Conservation (phyloP, 2,797 vertebrate species). For the Rhinatrema bivittatum region DNA sequence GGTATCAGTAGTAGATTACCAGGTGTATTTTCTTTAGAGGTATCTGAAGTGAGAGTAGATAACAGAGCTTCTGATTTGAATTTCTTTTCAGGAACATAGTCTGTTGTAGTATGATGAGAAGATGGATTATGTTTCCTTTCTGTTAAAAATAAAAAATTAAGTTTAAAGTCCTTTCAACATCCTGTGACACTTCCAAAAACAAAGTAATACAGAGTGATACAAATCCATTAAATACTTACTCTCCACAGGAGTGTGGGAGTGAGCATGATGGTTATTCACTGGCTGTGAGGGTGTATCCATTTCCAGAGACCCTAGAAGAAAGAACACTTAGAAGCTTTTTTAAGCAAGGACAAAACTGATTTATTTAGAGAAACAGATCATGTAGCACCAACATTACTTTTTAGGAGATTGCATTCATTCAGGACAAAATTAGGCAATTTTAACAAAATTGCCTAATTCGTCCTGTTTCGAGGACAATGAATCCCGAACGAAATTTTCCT, state of each 20-base stretch:
- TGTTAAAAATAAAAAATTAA: slow-evolving; percentile 41
- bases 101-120: slow-evolving; percentile 81
- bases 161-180: neutral
- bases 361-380: no score
- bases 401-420: no score
- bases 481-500: no score
- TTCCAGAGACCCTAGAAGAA: slow-evolving; percentile 79
- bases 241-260: slow-evolving; percentile 86
- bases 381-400: no score
- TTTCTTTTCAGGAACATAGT: slow-evolving; percentile 95
- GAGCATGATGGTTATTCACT: slow-evolving; percentile 94
- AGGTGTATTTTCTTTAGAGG: slow-evolving; percentile 91
- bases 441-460: no score
- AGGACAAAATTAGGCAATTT: no score
- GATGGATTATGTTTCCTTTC: slow-evolving; percentile 92
- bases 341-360: no score
- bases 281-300: slow-evolving; percentile 95
- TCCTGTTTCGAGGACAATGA: no score
- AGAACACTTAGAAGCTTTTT: neutral
- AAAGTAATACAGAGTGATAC: neutral
- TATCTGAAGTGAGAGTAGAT: slow-evolving; percentile 91
- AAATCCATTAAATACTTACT: slow-evolving; percentile 63
- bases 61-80: slow-evolving; percentile 97
- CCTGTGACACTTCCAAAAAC: neutral
- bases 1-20: no score